These are phyloP conservation scores for Dreissena rostriformis DNA, from an alignment of 1,140 invertebrate species.

Conservation along the genomic window DNA sequence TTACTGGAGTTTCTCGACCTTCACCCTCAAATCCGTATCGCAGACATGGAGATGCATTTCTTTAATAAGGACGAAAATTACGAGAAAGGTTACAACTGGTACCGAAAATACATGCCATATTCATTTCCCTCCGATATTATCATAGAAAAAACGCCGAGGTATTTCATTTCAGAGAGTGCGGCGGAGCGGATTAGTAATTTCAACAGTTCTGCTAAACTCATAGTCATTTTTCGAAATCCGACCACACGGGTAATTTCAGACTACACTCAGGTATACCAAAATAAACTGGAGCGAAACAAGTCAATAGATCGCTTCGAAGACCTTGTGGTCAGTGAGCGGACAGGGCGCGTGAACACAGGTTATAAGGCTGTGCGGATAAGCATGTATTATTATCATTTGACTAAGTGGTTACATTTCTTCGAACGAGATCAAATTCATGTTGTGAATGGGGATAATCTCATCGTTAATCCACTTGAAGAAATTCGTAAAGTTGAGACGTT, in stretches of 20 bases:
- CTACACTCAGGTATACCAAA: slow-evolving; percentile 88
- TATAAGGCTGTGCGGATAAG: slow-evolving; percentile 78
- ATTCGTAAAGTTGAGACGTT: slow-evolving; percentile 77
- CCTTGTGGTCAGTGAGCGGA: slow-evolving; percentile 72
- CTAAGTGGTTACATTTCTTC: slow-evolving; percentile 77
- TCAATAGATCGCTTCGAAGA: slow-evolving; percentile 73
- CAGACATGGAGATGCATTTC: slow-evolving; percentile 77
- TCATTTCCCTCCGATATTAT: slow-evolving; percentile 80
- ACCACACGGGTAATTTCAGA: slow-evolving; percentile 96
- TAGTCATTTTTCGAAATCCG: slow-evolving; percentile 94
- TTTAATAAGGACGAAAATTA: slow-evolving; percentile 80
- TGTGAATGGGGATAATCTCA: slow-evolving; percentile 78
- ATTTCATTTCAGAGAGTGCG: slow-evolving; percentile 86
- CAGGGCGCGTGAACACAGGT: slow-evolving; percentile 70
- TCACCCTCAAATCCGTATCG: slow-evolving; percentile 77
- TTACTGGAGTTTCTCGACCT: slow-evolving; percentile 79
- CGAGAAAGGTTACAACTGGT: slow-evolving; percentile 80
- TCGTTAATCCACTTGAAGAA: slow-evolving; percentile 74
- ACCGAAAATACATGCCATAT: slow-evolving; percentile 78
- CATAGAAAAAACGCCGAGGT: slow-evolving; percentile 83
- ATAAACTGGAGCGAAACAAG: slow-evolving; percentile 75
- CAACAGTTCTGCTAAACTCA: slow-evolving; percentile 93
- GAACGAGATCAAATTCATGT: slow-evolving; percentile 76
- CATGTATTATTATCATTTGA: slow-evolving; percentile 79
- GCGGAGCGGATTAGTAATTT: slow-evolving; percentile 92